Percentiles rank a stretch among this genome's conserved stretches.
phyloP scores from a whole-genome alignment of 2,888 invertebrate species.

The Heteropelma amictum region DNA sequence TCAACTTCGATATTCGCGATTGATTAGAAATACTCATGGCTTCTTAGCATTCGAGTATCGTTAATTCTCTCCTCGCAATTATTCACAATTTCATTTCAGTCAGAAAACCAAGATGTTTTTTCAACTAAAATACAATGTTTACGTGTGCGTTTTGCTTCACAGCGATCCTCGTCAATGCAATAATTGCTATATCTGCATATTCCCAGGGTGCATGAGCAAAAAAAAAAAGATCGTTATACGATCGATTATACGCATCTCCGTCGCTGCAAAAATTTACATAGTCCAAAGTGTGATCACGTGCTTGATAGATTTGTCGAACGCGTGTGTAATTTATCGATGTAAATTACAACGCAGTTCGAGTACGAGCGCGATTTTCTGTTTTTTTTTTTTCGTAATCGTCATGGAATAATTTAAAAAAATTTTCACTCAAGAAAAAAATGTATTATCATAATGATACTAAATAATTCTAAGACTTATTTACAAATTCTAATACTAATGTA shows the following conservation, averaged over 20 bases:
- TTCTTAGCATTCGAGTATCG: too few relatives aligned
- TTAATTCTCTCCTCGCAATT: too few relatives aligned
- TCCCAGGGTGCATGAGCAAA: background rate
- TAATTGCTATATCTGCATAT: background rate
- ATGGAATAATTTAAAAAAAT: too few relatives aligned
- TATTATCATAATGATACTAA: too few relatives aligned
- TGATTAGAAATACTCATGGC: too few relatives aligned
- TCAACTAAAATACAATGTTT: background rate
- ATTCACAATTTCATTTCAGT: too few relatives aligned
- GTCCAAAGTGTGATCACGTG: background rate
- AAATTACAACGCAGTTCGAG: background rate
- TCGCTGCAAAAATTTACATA: conserved; percentile 3
- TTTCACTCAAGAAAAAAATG: too few relatives aligned
- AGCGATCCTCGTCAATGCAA: background rate
- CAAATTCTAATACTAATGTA: too few relatives aligned
- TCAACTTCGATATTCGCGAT: too few relatives aligned
- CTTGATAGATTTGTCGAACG: background rate
- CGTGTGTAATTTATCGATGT: background rate
- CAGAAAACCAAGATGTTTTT: too few relatives aligned
- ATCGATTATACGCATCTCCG: background rate
- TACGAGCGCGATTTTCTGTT: background rate
- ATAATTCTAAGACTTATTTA: too few relatives aligned
- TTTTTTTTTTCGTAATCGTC: too few relatives aligned
- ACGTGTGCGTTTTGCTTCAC: background rate
- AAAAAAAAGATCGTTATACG: background rate